Evolutionary conservation across 2,113 vertebrate species (phyloP).

Genomic region (Alectura lathami): DNA sequence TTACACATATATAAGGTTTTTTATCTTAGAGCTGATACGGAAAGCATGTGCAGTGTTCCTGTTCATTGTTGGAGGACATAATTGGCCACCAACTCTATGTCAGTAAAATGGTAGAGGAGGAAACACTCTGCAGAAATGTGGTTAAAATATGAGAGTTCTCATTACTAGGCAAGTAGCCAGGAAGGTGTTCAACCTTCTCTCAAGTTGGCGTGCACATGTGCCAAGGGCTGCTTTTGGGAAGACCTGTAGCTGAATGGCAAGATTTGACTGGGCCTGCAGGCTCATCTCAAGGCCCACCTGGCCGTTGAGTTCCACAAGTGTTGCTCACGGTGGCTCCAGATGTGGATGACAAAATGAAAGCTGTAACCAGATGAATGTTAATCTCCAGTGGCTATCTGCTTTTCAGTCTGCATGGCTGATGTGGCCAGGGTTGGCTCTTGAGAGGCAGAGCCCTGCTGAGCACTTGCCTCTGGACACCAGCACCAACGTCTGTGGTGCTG

Average conservation of each 20-base stretch:
- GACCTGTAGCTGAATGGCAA: neutral
- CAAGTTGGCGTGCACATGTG: fast-evolving
- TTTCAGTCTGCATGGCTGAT: neutral
- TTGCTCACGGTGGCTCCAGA: neutral
- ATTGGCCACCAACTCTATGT: neutral
- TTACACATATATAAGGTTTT: neutral
- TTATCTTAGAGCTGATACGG: neutral
- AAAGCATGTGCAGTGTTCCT: neutral
- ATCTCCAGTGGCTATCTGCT: neutral
- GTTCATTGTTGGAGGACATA: neutral
- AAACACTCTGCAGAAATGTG: neutral
- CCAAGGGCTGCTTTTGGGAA: neutral
- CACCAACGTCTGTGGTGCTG: neutral
- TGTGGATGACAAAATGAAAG: neutral
- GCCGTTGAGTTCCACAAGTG: neutral
- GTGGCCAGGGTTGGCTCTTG: neutral
- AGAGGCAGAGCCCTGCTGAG: neutral
- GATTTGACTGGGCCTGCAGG: neutral
- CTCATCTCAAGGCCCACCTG: neutral
- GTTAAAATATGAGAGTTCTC: neutral
- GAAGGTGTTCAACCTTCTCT: neutral
- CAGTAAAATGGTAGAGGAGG: neutral
- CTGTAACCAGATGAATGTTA: neutral
- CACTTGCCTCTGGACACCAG: neutral
- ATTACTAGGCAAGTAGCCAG: neutral